Conservation (phyloP, 1,140 invertebrate species). For the Saccostrea glomerata region DNA sequence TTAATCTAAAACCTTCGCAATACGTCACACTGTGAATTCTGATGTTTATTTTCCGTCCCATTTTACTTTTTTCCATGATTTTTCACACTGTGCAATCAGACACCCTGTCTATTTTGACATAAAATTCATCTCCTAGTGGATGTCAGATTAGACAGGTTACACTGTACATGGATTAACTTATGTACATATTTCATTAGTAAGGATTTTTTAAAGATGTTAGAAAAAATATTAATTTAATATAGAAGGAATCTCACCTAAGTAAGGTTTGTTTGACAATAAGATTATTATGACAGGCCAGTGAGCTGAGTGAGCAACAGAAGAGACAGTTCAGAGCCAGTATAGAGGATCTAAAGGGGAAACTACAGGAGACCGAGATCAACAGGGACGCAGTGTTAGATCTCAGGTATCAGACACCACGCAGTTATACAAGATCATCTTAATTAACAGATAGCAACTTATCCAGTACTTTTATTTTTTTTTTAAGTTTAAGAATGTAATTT, state of each 20-base stretch:
- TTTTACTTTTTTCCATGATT: too few species aligned
- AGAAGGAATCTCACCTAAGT: not conserved
- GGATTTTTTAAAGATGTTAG: too few species aligned
- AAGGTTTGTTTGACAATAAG: not conserved
- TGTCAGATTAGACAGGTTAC: too few species aligned
- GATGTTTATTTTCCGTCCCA: too few species aligned
- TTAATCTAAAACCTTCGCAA: too few species aligned
- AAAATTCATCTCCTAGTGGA: too few species aligned
- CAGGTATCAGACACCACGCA: conserved; percentile 57
- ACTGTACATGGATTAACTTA: too few species aligned
- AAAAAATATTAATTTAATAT: not conserved
- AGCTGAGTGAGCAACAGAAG: conserved; percentile 68
- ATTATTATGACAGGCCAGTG: conserved; percentile 62
- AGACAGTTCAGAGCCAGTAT: conserved; percentile 68
- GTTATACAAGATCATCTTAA: not conserved
- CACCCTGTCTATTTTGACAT: too few species aligned
- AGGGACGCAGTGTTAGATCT: conserved; percentile 72
- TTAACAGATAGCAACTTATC: not conserved
- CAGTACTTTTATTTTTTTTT: not conserved
- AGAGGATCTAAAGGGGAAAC: conserved; percentile 73
- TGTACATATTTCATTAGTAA: too few species aligned
- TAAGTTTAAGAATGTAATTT: too few species aligned
- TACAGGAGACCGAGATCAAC: conserved; percentile 72
- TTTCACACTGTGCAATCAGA: too few species aligned
- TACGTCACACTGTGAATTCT: too few species aligned